Conservation (phyloP, 1,140 invertebrate species). For the Ptiloglossa arizonensis region DNA sequence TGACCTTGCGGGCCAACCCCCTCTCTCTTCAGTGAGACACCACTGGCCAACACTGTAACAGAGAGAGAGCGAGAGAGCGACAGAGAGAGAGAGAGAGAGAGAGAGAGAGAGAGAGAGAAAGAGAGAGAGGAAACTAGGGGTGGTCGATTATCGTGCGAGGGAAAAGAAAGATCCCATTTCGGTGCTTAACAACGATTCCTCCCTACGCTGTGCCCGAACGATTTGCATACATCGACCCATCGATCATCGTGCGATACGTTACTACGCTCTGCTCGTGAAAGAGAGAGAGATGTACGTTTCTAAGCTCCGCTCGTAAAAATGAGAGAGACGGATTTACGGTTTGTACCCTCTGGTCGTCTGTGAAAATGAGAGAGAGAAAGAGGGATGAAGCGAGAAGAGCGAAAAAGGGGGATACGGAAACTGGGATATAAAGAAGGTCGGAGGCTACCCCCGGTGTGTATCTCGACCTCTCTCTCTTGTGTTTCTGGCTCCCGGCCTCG, state of each 20-base stretch:
- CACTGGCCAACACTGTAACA: slow-evolving; percentile 79
- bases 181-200: slow-evolving; percentile 14
- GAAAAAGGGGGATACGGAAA: slow-evolving; percentile 29
- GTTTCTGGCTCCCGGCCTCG: not conserved
- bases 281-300: too few relatives aligned
- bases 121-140: slow-evolving; percentile 40
- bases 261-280: too few relatives aligned
- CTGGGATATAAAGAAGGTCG: slow-evolving; percentile 49
- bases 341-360: too few relatives aligned
- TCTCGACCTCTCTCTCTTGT: slow-evolving; percentile 24
- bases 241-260: slow-evolving; percentile 66
- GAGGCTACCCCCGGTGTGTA: slow-evolving; percentile 9
- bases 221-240: slow-evolving; percentile 71
- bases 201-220: slow-evolving; percentile 19
- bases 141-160: slow-evolving; percentile 31
- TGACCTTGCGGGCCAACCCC: slow-evolving; percentile 71
- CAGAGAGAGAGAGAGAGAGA: slow-evolving; percentile 57
- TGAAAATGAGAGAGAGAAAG: slow-evolving; percentile 19
- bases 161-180: slow-evolving; percentile 45
- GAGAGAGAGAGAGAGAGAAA: slow-evolving; percentile 44
- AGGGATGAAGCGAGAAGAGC: slow-evolving; percentile 8
- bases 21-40: slow-evolving; percentile 79
- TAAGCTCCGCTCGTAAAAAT: too few relatives aligned
- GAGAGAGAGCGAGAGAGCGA: slow-evolving; percentile 74
- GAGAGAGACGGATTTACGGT: too few relatives aligned